phyloP scores from a whole-genome alignment of 2,888 invertebrate genomes.

The Acanthopleura granulata region DNA sequence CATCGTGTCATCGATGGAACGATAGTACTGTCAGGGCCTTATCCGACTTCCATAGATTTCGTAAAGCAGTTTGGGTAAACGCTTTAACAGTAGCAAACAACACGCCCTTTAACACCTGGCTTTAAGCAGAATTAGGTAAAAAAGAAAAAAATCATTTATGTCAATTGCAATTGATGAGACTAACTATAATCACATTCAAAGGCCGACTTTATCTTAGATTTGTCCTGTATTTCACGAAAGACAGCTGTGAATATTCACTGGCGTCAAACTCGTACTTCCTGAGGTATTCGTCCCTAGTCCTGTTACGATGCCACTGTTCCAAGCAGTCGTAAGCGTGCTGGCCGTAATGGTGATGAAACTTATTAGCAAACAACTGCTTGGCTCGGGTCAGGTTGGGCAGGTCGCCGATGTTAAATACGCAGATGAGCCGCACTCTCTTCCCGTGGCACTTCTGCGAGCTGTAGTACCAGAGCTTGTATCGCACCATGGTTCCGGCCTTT shows the following conservation, averaged over 20 bases:
- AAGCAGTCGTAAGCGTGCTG: constrained; percentile 58
- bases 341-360: constrained; percentile 57
- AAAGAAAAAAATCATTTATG: too few relatives aligned
- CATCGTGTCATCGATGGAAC: too few relatives aligned
- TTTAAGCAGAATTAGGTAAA: too few relatives aligned
- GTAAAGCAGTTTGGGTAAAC: too few relatives aligned
- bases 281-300: constrained; percentile 46
- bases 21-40: too few relatives aligned
- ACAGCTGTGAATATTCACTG: constrained; percentile 40
- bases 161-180: too few relatives aligned
- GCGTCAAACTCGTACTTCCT: constrained; percentile 38
- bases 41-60: too few relatives aligned
- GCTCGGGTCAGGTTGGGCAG: constrained; percentile 47
- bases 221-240: constrained; percentile 43
- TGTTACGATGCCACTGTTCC: constrained; percentile 52
- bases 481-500: neutral
- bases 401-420: constrained; percentile 63
- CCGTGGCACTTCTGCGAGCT: constrained; percentile 43
- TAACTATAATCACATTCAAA: too few relatives aligned
- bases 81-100: too few relatives aligned
- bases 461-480: constrained; percentile 8
- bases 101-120: too few relatives aligned
- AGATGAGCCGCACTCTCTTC: constrained; percentile 55
- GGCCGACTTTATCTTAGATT: neutral
- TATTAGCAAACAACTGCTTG: constrained; percentile 65